phyloP scores from a whole-genome alignment of 2,113 vertebrate genomes.

The Acanthochromis polyacanthus region DNA sequence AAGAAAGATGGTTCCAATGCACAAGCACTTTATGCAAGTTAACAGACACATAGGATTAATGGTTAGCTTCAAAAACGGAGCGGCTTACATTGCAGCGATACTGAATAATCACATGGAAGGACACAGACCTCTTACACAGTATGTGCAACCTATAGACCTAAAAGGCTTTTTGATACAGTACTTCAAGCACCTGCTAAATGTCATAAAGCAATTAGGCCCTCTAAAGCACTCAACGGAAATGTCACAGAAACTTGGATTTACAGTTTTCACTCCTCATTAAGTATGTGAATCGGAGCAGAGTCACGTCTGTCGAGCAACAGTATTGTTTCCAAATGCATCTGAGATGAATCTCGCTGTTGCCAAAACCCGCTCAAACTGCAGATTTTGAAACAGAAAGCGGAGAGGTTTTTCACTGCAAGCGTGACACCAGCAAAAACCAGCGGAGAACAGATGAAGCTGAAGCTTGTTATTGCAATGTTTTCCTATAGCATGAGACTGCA shows the following conservation, averaged over 20 bases:
- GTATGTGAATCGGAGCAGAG: conserved; percentile 26
- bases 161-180: conserved; percentile 59
- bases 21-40: conserved; percentile 48
- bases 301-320: background rate
- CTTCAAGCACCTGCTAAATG: conserved; percentile 70
- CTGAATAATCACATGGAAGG: conserved; percentile 58
- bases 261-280: conserved; percentile 33
- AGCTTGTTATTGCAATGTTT: conserved; percentile 66
- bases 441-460: conserved; percentile 35
- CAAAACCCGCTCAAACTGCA: conserved; percentile 7
- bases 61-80: conserved; percentile 59
- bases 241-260: conserved; percentile 56
- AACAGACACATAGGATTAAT: conserved; percentile 56
- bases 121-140: conserved; percentile 54
- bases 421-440: conserved; percentile 20
- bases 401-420: conserved; percentile 30
- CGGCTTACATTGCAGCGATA: conserved; percentile 59
- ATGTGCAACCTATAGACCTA: conserved; percentile 53
- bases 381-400: conserved; percentile 12
- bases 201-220: conserved; percentile 67
- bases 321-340: conserved; percentile 28
- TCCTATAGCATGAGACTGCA: conserved; percentile 44
- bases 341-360: conserved; percentile 26
- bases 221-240: conserved; percentile 65
- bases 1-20: conserved; percentile 62